Evolutionary conservation across 2,113 vertebrate species (phyloP).

Genomic region (Pitta sordida): DNA sequence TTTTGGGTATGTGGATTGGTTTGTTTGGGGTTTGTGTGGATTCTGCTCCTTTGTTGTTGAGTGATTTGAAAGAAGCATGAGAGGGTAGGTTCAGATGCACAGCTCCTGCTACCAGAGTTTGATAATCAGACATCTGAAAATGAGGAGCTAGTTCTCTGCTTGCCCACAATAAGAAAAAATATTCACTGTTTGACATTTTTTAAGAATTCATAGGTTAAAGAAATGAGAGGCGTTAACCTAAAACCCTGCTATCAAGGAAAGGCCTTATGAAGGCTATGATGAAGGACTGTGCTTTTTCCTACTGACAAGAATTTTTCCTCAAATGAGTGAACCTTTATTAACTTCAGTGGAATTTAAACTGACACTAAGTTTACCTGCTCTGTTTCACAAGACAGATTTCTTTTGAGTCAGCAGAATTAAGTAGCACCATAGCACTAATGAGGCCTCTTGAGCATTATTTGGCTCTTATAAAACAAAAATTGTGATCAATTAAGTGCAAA

Average conservation of each 20-base stretch:
- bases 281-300: background rate
- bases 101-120: background rate
- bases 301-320: background rate
- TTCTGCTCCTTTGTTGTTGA: background rate
- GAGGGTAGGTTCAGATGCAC: background rate
- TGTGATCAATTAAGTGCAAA: constrained; percentile 54
- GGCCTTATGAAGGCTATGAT: background rate
- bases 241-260: background rate
- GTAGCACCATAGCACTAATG: constrained; percentile 28
- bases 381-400: background rate
- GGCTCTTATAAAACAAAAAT: constrained; percentile 29
- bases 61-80: background rate
- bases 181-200: background rate
- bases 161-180: background rate
- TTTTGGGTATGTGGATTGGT: background rate
- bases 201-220: background rate
- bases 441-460: constrained; percentile 53
- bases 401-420: background rate
- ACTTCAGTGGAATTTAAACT: background rate
- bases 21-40: background rate
- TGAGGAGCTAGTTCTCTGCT: background rate
- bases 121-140: background rate
- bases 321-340: background rate
- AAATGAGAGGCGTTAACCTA: background rate
- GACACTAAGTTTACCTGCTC: background rate